phyloP scores from a whole-genome alignment of 2,113 vertebrate species.

The Rousettus leschenaultii region DNA sequence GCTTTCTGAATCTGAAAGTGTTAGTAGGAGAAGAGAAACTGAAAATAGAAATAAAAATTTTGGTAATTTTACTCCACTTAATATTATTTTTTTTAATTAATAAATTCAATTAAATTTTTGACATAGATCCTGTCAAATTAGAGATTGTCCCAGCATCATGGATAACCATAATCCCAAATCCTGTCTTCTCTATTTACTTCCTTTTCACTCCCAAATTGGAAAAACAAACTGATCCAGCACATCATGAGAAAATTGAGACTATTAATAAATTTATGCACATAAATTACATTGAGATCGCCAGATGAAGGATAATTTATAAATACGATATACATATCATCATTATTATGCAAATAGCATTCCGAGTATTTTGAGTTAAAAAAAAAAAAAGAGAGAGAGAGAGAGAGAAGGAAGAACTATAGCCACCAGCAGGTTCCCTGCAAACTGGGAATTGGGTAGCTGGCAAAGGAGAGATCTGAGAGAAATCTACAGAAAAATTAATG shows the following conservation, averaged over 20 bases:
- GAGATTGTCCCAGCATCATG: not conserved
- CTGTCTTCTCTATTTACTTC: not conserved
- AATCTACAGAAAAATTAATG: constrained; percentile 38
- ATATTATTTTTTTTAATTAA: not conserved
- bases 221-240: not conserved
- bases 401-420: not conserved
- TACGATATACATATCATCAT: not conserved
- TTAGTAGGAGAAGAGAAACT: not conserved
- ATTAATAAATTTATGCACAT: not conserved
- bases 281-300: constrained; percentile 10
- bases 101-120: not conserved
- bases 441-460: not conserved
- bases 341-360: constrained; percentile 20
- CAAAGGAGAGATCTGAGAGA: constrained; percentile 29
- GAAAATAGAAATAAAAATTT: not conserved
- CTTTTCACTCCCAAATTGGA: not conserved
- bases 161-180: not conserved
- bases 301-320: constrained; percentile 3
- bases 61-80: not conserved
- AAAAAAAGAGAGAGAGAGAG: not conserved
- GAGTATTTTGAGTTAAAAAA: constrained; percentile 10
- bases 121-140: not conserved
- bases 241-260: not conserved
- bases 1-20: not conserved
- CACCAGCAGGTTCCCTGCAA: not conserved